Conservation (phyloP, 2,888 invertebrate genomes). For the Callimorpha dominula region DNA sequence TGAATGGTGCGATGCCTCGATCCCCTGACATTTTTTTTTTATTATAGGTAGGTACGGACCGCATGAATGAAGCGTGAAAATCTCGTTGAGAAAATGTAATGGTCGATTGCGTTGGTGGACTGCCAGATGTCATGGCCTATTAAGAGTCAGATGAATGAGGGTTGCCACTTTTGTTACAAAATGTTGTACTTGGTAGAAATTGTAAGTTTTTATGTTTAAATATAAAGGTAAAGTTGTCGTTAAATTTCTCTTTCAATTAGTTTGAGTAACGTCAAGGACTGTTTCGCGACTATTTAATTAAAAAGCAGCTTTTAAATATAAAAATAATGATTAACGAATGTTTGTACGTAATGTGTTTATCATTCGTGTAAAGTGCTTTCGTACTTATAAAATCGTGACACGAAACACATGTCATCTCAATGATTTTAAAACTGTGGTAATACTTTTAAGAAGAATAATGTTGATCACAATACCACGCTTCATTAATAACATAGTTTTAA, state of each 20-base stretch:
- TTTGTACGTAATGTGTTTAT: not conserved
- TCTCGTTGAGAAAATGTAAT: conserved; percentile 56
- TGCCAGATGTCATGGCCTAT: conserved; percentile 55
- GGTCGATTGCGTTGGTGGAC: conserved; percentile 53
- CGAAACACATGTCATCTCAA: not conserved
- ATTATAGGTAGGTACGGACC: conserved; percentile 25
- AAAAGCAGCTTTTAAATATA: not conserved
- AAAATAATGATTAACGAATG: not conserved
- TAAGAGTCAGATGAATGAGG: conserved; percentile 42
- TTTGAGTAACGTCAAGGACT: not conserved
- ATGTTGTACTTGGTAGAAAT: conserved; percentile 18
- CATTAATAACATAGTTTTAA: conserved; percentile 2
- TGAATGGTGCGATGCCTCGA: conserved; percentile 52
- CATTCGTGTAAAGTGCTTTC: not conserved
- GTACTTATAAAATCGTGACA: not conserved
- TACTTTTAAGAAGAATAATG: conserved; percentile 13
- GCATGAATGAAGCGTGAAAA: conserved; percentile 57
- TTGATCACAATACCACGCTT: not conserved
- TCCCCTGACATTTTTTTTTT: conserved; percentile 48
- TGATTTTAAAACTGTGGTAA: conserved; percentile 18
- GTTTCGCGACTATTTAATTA: not conserved
- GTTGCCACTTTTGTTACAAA: conserved; percentile 37
- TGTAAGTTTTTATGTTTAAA: not conserved
- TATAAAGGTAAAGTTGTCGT: not conserved
- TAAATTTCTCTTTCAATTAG: not conserved